phyloP scores from a whole-genome alignment of 2,113 vertebrate species.

The Strix uralensis region DNA sequence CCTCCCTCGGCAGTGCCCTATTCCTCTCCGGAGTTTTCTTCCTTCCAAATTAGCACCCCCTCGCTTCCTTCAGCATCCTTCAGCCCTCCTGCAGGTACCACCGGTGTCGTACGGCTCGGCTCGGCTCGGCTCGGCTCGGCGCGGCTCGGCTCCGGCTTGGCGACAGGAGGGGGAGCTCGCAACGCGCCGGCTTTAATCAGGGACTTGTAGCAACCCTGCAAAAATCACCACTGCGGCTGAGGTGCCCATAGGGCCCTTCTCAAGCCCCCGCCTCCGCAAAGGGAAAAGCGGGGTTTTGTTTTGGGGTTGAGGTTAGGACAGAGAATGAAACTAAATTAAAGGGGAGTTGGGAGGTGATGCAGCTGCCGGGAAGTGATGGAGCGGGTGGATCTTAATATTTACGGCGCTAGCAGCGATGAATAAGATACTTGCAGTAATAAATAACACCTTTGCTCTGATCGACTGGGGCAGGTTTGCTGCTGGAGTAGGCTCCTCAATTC shows the following conservation, averaged over 20 bases:
- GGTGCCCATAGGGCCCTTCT: not conserved
- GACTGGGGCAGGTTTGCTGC: not conserved
- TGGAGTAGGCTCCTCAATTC: not conserved
- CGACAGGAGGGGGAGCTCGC: slow-evolving; percentile 60
- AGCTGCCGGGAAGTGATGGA: not conserved
- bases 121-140: no score
- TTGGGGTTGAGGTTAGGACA: not conserved
- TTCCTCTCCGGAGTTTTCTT: not conserved
- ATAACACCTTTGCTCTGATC: not conserved
- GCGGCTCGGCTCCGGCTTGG: not conserved
- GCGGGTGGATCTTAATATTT: not conserved
- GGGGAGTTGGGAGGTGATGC: not conserved
- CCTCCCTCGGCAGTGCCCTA: not conserved
- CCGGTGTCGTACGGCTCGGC: not conserved
- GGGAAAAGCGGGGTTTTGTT: not conserved
- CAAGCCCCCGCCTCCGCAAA: no score
- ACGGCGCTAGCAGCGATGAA: fast-evolving
- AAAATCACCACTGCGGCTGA: not conserved
- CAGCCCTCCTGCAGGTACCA: fast-evolving
- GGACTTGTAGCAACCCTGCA: not conserved
- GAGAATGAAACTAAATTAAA: not conserved
- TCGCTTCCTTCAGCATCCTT: not conserved
- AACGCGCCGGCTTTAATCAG: not conserved
- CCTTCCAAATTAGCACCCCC: not conserved
- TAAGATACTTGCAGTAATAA: not conserved